Base-by-base conservation (phyloP, 1,140 invertebrate species). In the Centruroides sculpturatus region DNA sequence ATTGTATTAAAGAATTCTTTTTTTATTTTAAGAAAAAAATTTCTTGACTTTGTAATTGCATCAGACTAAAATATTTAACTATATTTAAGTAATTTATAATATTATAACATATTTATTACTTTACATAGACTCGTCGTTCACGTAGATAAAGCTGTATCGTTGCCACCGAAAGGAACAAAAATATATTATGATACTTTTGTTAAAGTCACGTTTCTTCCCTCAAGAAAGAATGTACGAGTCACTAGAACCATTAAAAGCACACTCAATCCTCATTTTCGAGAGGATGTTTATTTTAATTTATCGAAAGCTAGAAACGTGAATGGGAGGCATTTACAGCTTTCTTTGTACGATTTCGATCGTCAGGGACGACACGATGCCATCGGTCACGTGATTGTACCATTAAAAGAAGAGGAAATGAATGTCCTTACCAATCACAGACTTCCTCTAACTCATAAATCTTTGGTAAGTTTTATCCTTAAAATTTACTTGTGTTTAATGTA, bases 351-450 rank as follows among this genome's bases (percentile, higher is more conserved):
- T 8, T 55, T 46, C 48, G 59, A 62, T 34, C 46, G 64, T 8
- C 58, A 63, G n/a, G 64, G 61, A 1, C 47, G 61, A 7, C 56
- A 62, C 47, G 64, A 66, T 49, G 64, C 64, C 8, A 52, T 66
- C 3, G 64, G 64, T 1, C 64, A 66, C 23, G 59, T 59, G 5
- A 11, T 66, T 3, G 10, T 66, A 9, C 56, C 64, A 3, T 41
- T 66, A 3, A 23, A 48, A 4, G 34, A 50, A 13, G 35, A 63
- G 5, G 47, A 54, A 35, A n/a, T 36, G 7, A 49, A 60, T 9
- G 47, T 53, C 1, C 47, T 34, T 11, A 46, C 62, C 9, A 48
- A 52, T 10, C 50, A 55, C 46, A n/a, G 46, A 5, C 35, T 64
- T 35, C 63, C 63, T 0, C 35, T 64, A 7, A 59, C 59, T 0